Conservation (phyloP, 2,797 vertebrate genomes). For the Pantherophis alleghaniensis region DNA sequence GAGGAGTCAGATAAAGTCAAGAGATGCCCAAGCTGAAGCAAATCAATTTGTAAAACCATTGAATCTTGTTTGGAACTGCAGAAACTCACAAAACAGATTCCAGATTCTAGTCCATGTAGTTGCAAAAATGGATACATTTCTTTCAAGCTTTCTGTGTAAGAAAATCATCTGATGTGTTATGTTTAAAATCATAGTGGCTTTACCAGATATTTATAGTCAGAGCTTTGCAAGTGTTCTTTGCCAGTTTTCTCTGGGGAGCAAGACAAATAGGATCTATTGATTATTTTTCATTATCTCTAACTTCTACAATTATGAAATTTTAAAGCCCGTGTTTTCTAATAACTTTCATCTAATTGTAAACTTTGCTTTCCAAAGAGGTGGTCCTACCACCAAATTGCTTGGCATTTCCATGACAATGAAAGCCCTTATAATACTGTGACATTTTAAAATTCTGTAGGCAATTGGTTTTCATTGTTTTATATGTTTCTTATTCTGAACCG, state of each 20-base stretch:
- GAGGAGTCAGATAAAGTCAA: not conserved
- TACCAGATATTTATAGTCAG: not conserved
- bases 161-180: not conserved
- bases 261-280: not conserved
- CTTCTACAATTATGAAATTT: not conserved
- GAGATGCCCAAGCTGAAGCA: not conserved
- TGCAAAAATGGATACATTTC: not conserved
- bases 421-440: not conserved
- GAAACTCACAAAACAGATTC: not conserved
- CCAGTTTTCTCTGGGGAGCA: not conserved
- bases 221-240: not conserved
- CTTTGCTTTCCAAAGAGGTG: not conserved
- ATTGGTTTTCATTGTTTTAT: not conserved
- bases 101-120: not conserved
- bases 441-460: not conserved
- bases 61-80: not conserved
- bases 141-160: not conserved
- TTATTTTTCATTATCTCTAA: not conserved
- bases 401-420: not conserved
- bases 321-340: not conserved
- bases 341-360: not conserved
- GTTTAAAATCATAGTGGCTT: not conserved
- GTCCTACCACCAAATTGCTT: not conserved
- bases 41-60: not conserved
- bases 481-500: not conserved